Evolutionary conservation across 2,797 vertebrate genomes (phyloP), one percentile per base, ranked within the genome.

Genomic region (Notolabrus celidotus): DNA sequence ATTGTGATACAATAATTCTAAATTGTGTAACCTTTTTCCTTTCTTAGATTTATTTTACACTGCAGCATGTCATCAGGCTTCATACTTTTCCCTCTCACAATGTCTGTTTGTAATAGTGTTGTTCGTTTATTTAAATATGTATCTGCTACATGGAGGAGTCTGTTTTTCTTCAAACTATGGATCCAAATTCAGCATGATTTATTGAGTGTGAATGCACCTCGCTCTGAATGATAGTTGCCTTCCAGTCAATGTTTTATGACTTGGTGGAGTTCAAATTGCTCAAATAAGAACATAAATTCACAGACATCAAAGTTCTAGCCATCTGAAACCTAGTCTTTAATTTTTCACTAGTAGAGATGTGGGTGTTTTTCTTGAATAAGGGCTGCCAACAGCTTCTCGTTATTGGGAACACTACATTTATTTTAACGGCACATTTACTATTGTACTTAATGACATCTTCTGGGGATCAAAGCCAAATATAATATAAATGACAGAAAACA

Each of bases 361-460:
- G 3, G 7, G 45, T 29, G 62, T 10, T 60, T 39, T 62, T 25
- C 20, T n/a, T 34, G 71, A 80, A 67, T 65, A 8, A 81, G 60
- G 9, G 68, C 31, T 56, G 60, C 10, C 54, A 76, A 20, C 42
- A 69, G 53, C 47, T 53, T 55, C 14, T 74, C 61, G 43, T 78
- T 65, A 29, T 80, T 61, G 55, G 15, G n/a, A 43, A 51, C 7
- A 45, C 23, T 16, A 47, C 80, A 3, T 83, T 74, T 85, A 83
- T 77, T 74, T 45, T 52, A 23, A 71, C 49, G 66, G 41, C 36
- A 74, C 33, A 78, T 71, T 64, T 39, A 46, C 20, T 19, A 52
- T 15, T 60, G 27, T 31, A 58, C 57, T 71, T 52, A 11, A 61
- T 53, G 22, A 61, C 31, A 42, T 23, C 61, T 23, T 80, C 20